Base-by-base conservation (phyloP, 2,113 vertebrate species). In the Terrapene triunguis region DNA sequence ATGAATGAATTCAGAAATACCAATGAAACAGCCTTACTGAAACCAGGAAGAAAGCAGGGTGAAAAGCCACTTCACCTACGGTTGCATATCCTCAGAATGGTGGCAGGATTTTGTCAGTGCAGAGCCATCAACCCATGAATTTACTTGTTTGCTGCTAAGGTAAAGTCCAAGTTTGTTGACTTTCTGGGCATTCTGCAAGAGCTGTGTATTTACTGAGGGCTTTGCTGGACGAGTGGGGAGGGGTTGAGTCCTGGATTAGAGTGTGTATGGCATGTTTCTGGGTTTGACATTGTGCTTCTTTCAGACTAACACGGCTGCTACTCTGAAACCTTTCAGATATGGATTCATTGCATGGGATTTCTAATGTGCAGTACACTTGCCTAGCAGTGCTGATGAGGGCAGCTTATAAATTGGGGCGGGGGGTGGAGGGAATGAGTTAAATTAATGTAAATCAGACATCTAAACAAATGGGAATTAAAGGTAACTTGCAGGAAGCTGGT, bases 151-250 rank as follows among this genome's bases (percentile, higher is more conserved):
- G 69, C 10, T 25, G 32, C 48, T 22, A 25, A 10, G 65, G 32
- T 59, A 4, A 35, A 72, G 69, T 53, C 86, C 85, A 29, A 89
- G 76, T 87, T 92, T 87, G 54, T 92, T 97, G 91, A 93, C 82
- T 11, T 90, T 89, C 79, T 93, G 82, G 89, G 80, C 21, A 32
- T 24, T 57, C 55, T 79, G 17, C 87, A n/a, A 84, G 65, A 42
- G 10, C 57, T 88, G 38, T 1, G 0, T 95, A 38, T 97, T 96
- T 97, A 93, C 82, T 57, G 48, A 94, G 85, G 84, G 88, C 84
- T 85, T 38, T 93, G 94, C 88, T 17, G 51, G 25, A 59, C 85
- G 86, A 44, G 57, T 94, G 80, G 54, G n/a, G 80, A 93, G 85
- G 42, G 10, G 27, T 89, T 89, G 69, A 93, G 69, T 87, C 50